A percentile compares a stretch with the other conserved stretches of the same genome.
phyloP scores from a whole-genome alignment of 1,140 invertebrate species.

The Dreissena rostriformis region DNA sequence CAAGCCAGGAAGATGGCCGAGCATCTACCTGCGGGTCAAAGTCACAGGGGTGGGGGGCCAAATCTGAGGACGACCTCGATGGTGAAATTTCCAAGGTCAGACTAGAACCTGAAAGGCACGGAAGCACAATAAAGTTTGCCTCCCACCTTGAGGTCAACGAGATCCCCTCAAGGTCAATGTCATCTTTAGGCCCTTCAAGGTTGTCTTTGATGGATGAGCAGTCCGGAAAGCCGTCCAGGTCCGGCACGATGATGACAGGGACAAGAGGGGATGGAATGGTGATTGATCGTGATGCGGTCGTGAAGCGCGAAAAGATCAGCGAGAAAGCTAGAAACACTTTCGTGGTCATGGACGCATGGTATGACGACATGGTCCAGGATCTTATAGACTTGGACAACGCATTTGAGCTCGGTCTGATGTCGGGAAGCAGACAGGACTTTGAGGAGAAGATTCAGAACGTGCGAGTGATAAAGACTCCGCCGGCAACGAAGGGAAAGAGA shows the following conservation, averaged over 20 bases:
- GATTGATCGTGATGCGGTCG: conserved; percentile 67
- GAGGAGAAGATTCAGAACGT: conserved; percentile 49
- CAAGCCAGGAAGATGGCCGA: too few species aligned
- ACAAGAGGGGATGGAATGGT: conserved; percentile 62
- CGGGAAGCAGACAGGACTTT: conserved; percentile 43
- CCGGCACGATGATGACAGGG: conserved; percentile 35
- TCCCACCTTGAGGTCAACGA: conserved; percentile 57
- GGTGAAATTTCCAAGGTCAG: conserved; percentile 4
- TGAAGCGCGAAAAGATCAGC: conserved; percentile 70
- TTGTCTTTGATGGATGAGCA: conserved; percentile 50
- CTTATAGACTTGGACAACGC: conserved; percentile 68
- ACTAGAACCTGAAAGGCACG: conserved; percentile 50
- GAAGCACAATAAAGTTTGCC: conserved; percentile 63
- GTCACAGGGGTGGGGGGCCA: conserved; percentile 36
- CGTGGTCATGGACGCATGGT: conserved; percentile 65
- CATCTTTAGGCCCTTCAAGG: conserved; percentile 56
- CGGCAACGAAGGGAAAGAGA: conserved; percentile 23
- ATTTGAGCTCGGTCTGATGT: conserved; percentile 46
- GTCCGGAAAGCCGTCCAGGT: conserved; percentile 49
- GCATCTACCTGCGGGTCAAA: too few species aligned
- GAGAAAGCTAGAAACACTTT: conserved; percentile 66
- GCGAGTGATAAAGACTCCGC: conserved; percentile 41
- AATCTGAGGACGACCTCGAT: conserved; percentile 13
- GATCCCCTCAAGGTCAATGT: conserved; percentile 54
- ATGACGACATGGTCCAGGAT: conserved; percentile 67